phyloP scores from a whole-genome alignment of 2,113 vertebrate genomes.

The Coryphaenoides rupestris region DNA sequence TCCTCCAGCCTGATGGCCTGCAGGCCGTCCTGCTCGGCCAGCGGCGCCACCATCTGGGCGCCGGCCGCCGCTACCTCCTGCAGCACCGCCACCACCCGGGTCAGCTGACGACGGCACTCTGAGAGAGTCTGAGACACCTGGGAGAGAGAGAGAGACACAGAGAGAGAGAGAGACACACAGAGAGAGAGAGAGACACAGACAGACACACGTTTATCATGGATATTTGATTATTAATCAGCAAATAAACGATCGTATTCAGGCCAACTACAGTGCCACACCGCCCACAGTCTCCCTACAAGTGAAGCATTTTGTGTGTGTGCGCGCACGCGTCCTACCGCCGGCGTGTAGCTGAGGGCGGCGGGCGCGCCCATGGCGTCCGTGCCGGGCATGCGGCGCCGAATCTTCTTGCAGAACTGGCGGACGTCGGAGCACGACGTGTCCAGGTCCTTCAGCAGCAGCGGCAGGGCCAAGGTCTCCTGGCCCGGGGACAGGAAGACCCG shows the following conservation, averaged over 20 bases:
- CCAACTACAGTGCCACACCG: too few relatives aligned
- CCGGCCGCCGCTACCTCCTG: slow-evolving; percentile 92
- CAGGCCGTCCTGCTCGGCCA: slow-evolving; percentile 90
- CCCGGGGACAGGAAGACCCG: slow-evolving; percentile 82
- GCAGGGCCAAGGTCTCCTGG: slow-evolving; percentile 81
- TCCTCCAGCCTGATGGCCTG: slow-evolving; percentile 84
- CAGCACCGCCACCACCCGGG: slow-evolving; percentile 90
- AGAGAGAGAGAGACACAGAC: too few relatives aligned
- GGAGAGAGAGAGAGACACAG: too few relatives aligned
- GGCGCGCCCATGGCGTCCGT: slow-evolving; percentile 89
- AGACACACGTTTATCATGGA: too few relatives aligned
- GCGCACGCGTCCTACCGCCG: slow-evolving; percentile 41
- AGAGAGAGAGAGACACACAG: too few relatives aligned
- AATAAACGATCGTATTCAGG: too few relatives aligned
- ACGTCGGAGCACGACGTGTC: slow-evolving; percentile 93
- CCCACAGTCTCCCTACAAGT: too few relatives aligned
- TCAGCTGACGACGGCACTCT: slow-evolving; percentile 90
- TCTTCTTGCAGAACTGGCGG: slow-evolving; percentile 97
- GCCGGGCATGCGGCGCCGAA: slow-evolving; percentile 93
- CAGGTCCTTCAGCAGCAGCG: slow-evolving; percentile 88
- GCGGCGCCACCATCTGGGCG: slow-evolving; percentile 84
- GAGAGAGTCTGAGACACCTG: slow-evolving; percentile 87
- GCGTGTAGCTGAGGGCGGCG: slow-evolving; percentile 81
- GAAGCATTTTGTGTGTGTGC: too few relatives aligned
- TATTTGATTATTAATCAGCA: too few relatives aligned